Conservation (phyloP, 2,888 invertebrate species). For the Harmothoe impar region DNA sequence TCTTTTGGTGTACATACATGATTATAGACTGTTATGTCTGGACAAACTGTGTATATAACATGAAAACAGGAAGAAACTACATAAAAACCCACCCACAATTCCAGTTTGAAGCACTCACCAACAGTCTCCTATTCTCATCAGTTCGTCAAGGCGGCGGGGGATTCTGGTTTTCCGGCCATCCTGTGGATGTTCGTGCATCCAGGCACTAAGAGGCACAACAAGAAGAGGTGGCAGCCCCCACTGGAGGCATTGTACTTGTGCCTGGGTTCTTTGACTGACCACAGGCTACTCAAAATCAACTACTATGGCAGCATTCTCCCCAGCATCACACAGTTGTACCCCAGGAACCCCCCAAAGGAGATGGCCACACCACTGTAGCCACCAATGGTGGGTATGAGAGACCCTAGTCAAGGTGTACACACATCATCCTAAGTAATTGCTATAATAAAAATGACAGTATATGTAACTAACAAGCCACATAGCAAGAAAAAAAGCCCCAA, state of each 20-base stretch:
- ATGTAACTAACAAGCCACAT: constrained; percentile 24
- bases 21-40: not conserved
- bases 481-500: not conserved
- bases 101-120: constrained; percentile 10
- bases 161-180: not conserved
- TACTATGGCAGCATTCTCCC: constrained; percentile 49
- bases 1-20: not conserved
- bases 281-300: constrained; percentile 33
- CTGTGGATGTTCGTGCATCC: constrained; percentile 16
- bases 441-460: not conserved
- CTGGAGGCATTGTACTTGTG: not conserved
- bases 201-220: not conserved
- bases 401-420: constrained; percentile 49
- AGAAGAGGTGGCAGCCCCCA: not conserved
- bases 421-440: constrained; percentile 10
- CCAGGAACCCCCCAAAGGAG: not conserved
- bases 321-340: constrained; percentile 57
- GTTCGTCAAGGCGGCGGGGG: not conserved
- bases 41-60: constrained; percentile 13
- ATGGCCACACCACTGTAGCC: constrained; percentile 7
- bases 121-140: not conserved
- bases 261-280: not conserved
- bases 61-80: not conserved
- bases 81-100: not conserved
- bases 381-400: not conserved